Evolutionary conservation across 2,888 invertebrate genomes (phyloP).

Genomic region (Drosophila tanythrix): DNA sequence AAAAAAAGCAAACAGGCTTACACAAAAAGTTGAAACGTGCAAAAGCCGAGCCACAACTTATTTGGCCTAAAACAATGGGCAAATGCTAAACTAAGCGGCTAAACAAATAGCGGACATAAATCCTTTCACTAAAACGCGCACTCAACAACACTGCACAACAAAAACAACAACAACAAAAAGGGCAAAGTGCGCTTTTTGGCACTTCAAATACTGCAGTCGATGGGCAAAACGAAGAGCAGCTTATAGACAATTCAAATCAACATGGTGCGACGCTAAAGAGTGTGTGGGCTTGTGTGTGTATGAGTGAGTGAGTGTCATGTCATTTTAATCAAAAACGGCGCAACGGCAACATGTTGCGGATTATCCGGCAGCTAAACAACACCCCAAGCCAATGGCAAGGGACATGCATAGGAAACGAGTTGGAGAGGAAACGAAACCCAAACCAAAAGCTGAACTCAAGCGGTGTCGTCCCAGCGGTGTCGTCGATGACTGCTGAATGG

Average conservation of each 20-base stretch:
- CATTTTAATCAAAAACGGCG: constrained; percentile 70
- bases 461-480: constrained; percentile 40
- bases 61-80: constrained; percentile 62
- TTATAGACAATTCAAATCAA: constrained; percentile 73
- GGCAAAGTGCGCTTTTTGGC: constrained; percentile 76
- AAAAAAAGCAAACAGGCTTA: constrained; percentile 30
- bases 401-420: constrained; percentile 4
- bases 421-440: constrained; percentile 14
- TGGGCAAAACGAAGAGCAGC: constrained; percentile 48
- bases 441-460: constrained; percentile 27
- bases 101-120: constrained; percentile 74
- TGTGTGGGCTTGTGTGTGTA: constrained; percentile 14
- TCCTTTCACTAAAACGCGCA: constrained; percentile 71
- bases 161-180: constrained; percentile 18
- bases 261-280: constrained; percentile 7
- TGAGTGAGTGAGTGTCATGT: constrained; percentile 45
- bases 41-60: constrained; percentile 43
- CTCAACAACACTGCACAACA: constrained; percentile 56
- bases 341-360: constrained; percentile 73
- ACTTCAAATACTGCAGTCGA: constrained; percentile 68
- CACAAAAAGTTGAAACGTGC: constrained; percentile 45
- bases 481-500: constrained; percentile 59
- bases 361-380: constrained; percentile 82
- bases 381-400: constrained; percentile 38
- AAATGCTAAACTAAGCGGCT: constrained; percentile 73